Base-by-base conservation (phyloP, 2,113 vertebrate species). In the Oreochromis tanganicae region DNA sequence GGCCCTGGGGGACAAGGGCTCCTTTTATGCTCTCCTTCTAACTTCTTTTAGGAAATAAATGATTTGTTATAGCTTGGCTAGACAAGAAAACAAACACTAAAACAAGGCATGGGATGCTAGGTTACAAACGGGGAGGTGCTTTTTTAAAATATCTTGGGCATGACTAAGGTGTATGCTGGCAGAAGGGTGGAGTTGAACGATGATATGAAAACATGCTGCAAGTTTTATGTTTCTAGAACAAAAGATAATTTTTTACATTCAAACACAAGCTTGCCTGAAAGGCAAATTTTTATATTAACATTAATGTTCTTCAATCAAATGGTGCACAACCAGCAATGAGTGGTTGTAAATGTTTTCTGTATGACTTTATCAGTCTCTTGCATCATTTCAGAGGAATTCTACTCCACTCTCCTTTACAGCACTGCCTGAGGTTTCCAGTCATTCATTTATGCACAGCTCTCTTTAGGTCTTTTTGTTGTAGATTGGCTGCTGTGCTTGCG, bases 1-100 rank as follows among this genome's bases (percentile, higher is more conserved):
- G 24, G 87, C 87, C 94, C 85, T 21, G 8, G 85, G 93, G 93
- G 75, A 83, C 55, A 79, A 68, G 78, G 85, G 92, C 56, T 87
- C 59, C 36, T 68, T 84, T 27, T 86, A 19, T 83, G 7, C 41
- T 32, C 43, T 29, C 84, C 63, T 4, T 8, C n/a, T 48, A 14
- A 34, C 43, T 13, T 73, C 13, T 56, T 32, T 86, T 32, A 85
- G 80, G 48, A 85, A 73, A 85, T 21, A 43, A 82, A 48, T 84
- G 27, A 87, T 92, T 79, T 93, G 54, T 90, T 85, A 85, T 21
- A 85, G 89, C 48, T 34, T 46, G 56, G 83, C 63, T 34, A 50
- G 50, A 89, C 32, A 55, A 27, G 52, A 54, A 75, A 29, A 32
- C 34, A 43, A 43, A 73, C 78, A 80, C 16, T 38, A 73, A 34